phyloP scores from a whole-genome alignment of 1,140 invertebrate genomes.

The Arion vulgaris region DNA sequence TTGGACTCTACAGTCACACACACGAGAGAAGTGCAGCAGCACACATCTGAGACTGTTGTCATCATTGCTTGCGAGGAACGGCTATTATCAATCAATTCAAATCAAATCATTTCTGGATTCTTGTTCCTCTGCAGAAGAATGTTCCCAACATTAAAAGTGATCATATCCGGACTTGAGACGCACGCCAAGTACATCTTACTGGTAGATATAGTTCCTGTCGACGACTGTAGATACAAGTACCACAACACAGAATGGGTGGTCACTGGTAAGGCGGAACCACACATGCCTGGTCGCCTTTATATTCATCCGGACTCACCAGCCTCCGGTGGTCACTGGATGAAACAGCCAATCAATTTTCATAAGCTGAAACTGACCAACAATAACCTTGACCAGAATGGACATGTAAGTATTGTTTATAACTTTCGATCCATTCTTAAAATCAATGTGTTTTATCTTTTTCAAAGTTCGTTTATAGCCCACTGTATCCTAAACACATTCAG shows the following conservation, averaged over 20 bases:
- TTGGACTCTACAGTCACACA: too few species aligned
- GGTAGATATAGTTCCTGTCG: constrained; percentile 80
- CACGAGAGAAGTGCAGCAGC: too few species aligned
- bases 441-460: too few species aligned
- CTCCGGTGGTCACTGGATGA: constrained; percentile 95
- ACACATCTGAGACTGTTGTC: too few species aligned
- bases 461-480: too few species aligned
- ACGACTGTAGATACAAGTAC: constrained; percentile 64
- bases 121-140: constrained; percentile 66
- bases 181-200: constrained; percentile 85
- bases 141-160: constrained; percentile 71
- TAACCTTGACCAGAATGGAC: constrained; percentile 78
- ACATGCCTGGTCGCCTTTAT: constrained; percentile 79
- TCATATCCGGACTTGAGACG: constrained; percentile 78
- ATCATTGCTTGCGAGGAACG: too few species aligned
- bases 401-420: constrained; percentile 64
- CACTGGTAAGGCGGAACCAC: constrained; percentile 71
- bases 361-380: constrained; percentile 84
- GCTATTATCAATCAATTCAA: too few species aligned
- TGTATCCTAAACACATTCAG: too few species aligned
- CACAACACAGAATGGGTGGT: constrained; percentile 71
- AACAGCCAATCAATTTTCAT: constrained; percentile 92
- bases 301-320: constrained; percentile 77
- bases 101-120: not conserved
- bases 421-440: too few species aligned